These are phyloP conservation scores for Drosophila nr. perissopoda DNA, from an alignment of 2,888 invertebrate species.

Conservation along the genomic window DNA sequence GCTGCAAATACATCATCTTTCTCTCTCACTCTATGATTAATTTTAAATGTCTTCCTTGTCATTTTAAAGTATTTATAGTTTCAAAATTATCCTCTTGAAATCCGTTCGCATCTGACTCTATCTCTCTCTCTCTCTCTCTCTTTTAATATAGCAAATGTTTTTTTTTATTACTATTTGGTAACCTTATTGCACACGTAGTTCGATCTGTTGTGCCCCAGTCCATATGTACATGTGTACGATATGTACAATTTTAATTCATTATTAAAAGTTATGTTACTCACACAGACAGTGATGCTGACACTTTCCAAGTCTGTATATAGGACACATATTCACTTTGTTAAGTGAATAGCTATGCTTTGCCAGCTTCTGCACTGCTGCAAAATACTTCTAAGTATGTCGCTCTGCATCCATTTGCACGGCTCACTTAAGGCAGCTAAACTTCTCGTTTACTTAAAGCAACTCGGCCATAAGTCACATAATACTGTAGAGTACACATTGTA, in stretches of 20 bases:
- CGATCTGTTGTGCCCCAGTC: background rate
- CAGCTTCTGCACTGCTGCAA: constrained; percentile 24
- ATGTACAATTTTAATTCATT: background rate
- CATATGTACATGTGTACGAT: too few relatives aligned
- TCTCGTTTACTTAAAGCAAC: constrained; percentile 50
- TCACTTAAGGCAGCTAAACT: constrained; percentile 43
- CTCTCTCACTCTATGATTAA: background rate
- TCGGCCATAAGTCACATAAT: constrained; percentile 61
- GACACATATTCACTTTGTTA: constrained; percentile 8
- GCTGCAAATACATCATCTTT: background rate
- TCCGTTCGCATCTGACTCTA: background rate
- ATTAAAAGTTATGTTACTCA: background rate
- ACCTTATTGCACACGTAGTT: background rate
- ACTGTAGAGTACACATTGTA: constrained; percentile 49
- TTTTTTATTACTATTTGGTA: background rate
- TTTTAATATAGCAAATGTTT: background rate
- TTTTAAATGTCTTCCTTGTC: background rate
- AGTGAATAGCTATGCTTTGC: constrained; percentile 23
- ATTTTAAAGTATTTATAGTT: background rate
- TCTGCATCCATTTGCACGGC: constrained; percentile 18
- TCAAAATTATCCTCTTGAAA: background rate
- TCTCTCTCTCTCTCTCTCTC: too few relatives aligned
- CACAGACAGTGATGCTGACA: too few relatives aligned
- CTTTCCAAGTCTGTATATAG: background rate
- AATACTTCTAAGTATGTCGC: constrained; percentile 8